These are phyloP conservation scores for Drosophila yooni DNA, from an alignment of 2,888 invertebrate species.

Conservation along the genomic window DNA sequence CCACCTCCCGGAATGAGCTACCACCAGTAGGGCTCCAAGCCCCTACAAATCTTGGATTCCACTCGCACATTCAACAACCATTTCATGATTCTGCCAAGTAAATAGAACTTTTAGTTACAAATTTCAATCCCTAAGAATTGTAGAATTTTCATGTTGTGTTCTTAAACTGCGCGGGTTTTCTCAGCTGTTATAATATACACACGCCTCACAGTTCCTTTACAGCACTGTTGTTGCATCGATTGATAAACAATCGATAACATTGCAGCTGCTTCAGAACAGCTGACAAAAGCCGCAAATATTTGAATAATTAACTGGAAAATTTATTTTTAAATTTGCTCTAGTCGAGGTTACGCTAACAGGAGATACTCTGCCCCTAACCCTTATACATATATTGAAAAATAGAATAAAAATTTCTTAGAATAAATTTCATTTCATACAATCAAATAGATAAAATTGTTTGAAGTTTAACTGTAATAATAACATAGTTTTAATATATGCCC, in stretches of 20 bases:
- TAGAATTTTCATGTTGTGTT: background rate
- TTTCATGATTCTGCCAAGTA: background rate
- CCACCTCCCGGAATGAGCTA: too few species aligned
- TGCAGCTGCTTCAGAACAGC: background rate
- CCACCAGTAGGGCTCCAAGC: background rate
- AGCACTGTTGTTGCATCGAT: background rate
- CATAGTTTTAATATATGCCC: background rate
- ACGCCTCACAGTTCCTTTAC: background rate
- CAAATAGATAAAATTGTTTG: too few species aligned
- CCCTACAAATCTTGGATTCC: background rate
- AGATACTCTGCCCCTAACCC: background rate
- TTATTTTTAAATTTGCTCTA: background rate
- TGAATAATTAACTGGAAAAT: background rate
- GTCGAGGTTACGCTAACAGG: background rate
- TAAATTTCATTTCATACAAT: background rate
- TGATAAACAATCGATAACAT: background rate
- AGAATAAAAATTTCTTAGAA: background rate
- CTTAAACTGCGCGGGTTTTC: background rate
- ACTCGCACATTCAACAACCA: background rate
- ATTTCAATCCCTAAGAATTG: background rate
- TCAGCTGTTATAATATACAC: background rate
- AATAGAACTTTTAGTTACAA: background rate
- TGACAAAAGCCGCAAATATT: background rate
- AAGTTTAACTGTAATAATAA: too few species aligned
- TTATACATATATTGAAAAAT: background rate